These are phyloP conservation scores for Andrena trimmerana DNA, from an alignment of 2,888 invertebrate species.

Conservation along the genomic window DNA sequence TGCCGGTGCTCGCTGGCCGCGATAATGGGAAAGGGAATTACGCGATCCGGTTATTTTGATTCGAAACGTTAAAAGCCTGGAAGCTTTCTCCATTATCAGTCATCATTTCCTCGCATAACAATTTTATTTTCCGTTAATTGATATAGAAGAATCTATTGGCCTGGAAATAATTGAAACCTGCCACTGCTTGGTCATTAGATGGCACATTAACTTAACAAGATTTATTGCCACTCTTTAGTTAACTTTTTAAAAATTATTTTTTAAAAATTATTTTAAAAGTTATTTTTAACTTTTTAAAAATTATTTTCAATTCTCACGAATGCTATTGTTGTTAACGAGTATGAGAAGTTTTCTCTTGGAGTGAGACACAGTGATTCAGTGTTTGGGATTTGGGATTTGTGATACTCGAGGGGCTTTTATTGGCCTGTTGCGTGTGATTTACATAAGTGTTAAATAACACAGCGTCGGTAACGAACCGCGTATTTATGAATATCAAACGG, in stretches of 20 bases:
- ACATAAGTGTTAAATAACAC: constrained; percentile 64
- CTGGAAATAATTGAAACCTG: too few relatives aligned
- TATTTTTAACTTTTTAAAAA: too few relatives aligned
- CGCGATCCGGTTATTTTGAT: constrained; percentile 38
- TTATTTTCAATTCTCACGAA: constrained; percentile 28
- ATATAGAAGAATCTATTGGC: background rate
- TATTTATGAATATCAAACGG: constrained; percentile 52
- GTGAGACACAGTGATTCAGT: constrained; percentile 14
- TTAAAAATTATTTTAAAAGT: too few relatives aligned
- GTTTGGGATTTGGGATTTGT: constrained; percentile 46
- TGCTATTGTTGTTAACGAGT: constrained; percentile 33
- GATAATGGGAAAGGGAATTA: constrained; percentile 59
- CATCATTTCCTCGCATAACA: background rate
- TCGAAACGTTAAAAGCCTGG: constrained; percentile 29
- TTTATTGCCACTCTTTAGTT: too few relatives aligned
- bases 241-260: too few relatives aligned
- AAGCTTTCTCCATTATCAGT: background rate
- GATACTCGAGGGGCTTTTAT: constrained; percentile 28
- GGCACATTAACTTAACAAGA: too few relatives aligned
- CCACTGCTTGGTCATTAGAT: too few relatives aligned
- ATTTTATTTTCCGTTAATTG: background rate
- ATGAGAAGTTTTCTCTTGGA: constrained; percentile 31
- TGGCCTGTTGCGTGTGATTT: constrained; percentile 58
- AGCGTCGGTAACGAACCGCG: constrained; percentile 28
- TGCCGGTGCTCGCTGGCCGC: constrained; percentile 45